Base-by-base conservation (phyloP, 2,888 invertebrate genomes). In the Xestobium rufovillosum region DNA sequence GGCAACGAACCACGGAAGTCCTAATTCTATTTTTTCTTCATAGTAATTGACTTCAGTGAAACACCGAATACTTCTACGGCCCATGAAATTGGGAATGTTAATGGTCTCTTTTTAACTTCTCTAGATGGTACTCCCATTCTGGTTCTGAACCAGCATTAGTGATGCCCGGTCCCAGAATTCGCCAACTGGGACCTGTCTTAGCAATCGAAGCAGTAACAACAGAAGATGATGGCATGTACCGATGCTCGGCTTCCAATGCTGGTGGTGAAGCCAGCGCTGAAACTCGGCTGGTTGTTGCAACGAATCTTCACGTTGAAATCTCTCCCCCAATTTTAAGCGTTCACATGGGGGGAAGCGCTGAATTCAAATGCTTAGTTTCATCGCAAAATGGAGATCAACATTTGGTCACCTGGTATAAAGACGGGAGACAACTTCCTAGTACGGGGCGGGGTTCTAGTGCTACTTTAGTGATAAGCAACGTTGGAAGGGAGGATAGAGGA, bases 271-370 rank as follows among this genome's bases (percentile, higher is more conserved):
- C 78, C 0, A 78, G 77, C 48, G 78, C 78, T 4, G 82, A 83
- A 53, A 57, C 82, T 36, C 70, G 75, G 50, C 66, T 83, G 10
- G 67, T 75, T 9, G 80, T 83, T 14, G 72, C 77, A 44, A 76
- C 78, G 12, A 75, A 79, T 31, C 66, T 83, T 14, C 76, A 77
- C 59, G 78, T 79, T 29, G 78, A 79, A 63, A 73, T 81, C 47
- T 72, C 72, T 14, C 81, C 79, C 14, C 72, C 75, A 25, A 62
- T 78, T 41, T 63, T 80, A 31, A 80, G 79, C 48, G 80, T 84
- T 17, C 82, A 84, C 60, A 77, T 84, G 63, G 83, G 80, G 3
- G 80, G 80, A 31, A 75, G 76, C 41, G 85, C 84, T 0, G 78
- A 79, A 56, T 83, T 85, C 62, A 73, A 50, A 30, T 82, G 81